Evolutionary conservation across 37 sponge, comb jelly and placozoan species (phyloP), one percentile per base, ranked within the genome.

Genomic region (Aphrocallistes beatrix): DNA sequence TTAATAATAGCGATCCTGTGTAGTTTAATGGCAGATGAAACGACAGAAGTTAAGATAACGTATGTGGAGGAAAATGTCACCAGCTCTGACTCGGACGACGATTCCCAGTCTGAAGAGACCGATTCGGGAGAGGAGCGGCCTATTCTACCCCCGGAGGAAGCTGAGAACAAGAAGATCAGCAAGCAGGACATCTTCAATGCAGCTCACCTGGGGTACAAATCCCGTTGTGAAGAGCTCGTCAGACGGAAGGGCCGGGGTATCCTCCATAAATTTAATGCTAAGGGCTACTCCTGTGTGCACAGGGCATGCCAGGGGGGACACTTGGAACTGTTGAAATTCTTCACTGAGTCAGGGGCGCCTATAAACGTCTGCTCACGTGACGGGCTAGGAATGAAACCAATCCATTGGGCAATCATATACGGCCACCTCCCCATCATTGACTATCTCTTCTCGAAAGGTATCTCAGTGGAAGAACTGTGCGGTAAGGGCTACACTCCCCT

Each of bases 401-500:
- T 69, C 0, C 37, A 32, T 28, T 51, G 37, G 37, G 38, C 51
- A 9, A 3, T 32, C 23, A 85, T 36, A 21, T 60, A 60, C 75
- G 75, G 75, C 6, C n/a, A 21, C 34, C 75, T 60, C 75, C 75
- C 75, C 34, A 60, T 94, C 37, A 39, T 90, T 23, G 85, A 90
- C 37, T 87, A 83, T 49, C 87, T 94, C 40, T n/a, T 94, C 1
- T 87, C 85, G 6, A 81, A 86, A 36, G 95, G 93, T n/a, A 85
- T 92, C 8, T 87, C 88, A 23, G 87, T 94, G 19, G 93, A 94
- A 36, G 38, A 82, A 37, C 51, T 85, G 17, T 93, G 92, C 51
- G 32, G 86, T 34, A 92, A 94, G 51, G 89, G 93, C 3, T 92
- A 93, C 69, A 84, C 93, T 38, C 91, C 95, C 0, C 86, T 94